Conservation (phyloP, 1,140 invertebrate genomes). For the Diorhabda elongata region DNA sequence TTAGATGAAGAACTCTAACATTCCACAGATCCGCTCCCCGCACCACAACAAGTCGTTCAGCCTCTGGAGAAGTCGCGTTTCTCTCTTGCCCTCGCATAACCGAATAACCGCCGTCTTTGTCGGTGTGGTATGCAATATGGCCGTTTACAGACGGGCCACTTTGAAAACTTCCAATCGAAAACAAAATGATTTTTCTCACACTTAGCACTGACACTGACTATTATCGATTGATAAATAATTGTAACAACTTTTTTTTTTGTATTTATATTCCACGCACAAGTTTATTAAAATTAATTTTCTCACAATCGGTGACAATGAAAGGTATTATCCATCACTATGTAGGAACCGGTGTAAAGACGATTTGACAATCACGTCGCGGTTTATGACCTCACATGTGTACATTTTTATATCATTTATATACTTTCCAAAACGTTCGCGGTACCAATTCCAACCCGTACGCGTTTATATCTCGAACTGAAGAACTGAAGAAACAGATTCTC, state of each 20-base stretch:
- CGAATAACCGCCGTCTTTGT: slow-evolving; percentile 37
- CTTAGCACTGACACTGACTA: slow-evolving; percentile 13
- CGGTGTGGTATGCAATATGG: slow-evolving; percentile 51
- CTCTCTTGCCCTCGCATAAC: slow-evolving; percentile 24
- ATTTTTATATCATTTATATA: not conserved
- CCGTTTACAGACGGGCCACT: slow-evolving; percentile 40
- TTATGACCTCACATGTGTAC: slow-evolving; percentile 21
- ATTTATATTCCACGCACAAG: not conserved
- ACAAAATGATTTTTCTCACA: slow-evolving; percentile 20
- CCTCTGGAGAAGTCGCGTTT: slow-evolving; percentile 38
- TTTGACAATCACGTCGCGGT: slow-evolving; percentile 12
- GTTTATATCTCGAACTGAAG: not conserved
- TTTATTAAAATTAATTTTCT: slow-evolving; percentile 1
- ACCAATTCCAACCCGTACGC: not conserved
- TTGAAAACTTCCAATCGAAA: slow-evolving; percentile 24
- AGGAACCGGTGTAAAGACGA: not conserved
- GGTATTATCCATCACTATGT: not conserved
- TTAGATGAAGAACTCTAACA: slow-evolving; percentile 45
- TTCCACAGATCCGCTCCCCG: slow-evolving; percentile 44
- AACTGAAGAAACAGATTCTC: slow-evolving; percentile 9
- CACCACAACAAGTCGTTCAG: slow-evolving; percentile 40
- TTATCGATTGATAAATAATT: not conserved
- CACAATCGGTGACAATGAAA: not conserved
- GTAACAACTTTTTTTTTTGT: not conserved
- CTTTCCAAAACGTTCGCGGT: no score